Conservation (phyloP, 2,113 vertebrate species). For the Pedetes capensis region DNA sequence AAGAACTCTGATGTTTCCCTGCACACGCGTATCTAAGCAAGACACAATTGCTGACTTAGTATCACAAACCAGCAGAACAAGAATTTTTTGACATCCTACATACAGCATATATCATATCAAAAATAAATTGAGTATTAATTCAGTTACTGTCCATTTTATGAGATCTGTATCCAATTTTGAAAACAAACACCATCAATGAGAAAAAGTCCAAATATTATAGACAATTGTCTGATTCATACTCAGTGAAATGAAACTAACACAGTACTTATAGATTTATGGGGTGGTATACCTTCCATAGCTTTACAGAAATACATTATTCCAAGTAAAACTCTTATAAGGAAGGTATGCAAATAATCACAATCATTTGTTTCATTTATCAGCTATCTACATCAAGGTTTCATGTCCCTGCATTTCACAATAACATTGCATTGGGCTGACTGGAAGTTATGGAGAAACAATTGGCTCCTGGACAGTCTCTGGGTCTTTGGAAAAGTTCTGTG, state of each 20-base stretch:
- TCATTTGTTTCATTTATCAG: background rate
- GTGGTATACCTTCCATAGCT: background rate
- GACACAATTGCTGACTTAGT: conserved; percentile 41
- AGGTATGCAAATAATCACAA: background rate
- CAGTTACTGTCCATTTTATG: background rate
- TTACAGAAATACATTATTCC: background rate
- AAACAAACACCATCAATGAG: background rate
- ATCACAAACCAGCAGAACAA: background rate
- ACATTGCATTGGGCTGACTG: background rate
- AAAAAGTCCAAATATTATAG: background rate
- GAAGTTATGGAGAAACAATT: background rate
- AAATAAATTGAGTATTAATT: background rate
- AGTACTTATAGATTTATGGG: background rate
- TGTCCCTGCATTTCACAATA: background rate
- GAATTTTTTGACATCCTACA: conserved; percentile 36
- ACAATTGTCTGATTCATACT: background rate
- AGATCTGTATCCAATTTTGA: background rate
- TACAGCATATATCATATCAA: background rate
- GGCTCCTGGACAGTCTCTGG: background rate
- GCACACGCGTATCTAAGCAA: conserved; percentile 54
- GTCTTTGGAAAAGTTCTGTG: background rate
- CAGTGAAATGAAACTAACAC: background rate
- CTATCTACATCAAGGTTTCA: background rate
- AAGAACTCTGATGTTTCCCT: conserved; percentile 48
- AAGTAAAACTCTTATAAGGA: background rate